Evolutionary conservation across 2,113 vertebrate genomes (phyloP), one percentile per base, ranked within the genome.

Genomic region (Malurus alboscapulatus): DNA sequence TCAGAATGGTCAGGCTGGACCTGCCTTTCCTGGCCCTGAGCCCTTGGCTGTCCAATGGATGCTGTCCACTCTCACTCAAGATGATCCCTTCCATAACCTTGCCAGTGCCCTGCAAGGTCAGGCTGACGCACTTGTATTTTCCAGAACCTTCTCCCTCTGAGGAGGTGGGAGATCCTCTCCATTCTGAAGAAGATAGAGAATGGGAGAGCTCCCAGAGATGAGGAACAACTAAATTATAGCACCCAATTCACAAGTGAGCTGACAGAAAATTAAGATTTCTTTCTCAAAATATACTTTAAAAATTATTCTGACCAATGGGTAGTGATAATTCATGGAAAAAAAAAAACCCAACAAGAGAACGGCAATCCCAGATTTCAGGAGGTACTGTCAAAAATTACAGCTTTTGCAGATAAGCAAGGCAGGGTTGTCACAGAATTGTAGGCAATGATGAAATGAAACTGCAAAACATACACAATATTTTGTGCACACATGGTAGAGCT

Each of bases 11-110:
- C 36, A 66, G 44, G 7, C 6, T 51, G 59, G 36, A 44, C 7
- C 18, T 51, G 21, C 6, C 4, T 13, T 6, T 50, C 30, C 32
- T 32, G 36, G 17, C 12, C 8, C 32, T 65, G 44, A 51, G 13
- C 8, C 12, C 15, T 65, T 58, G 36, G 26, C 9, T 2, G 3
- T 42, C 20, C 0, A 1, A 7, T 50, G 25, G 15, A 7, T 36
- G 12, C 26, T 36, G 8, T 72, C 26, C 36, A 22, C 65, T 88
- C 32, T 36, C 51, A 24, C 22, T 44, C 14, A 66, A 66, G 18
- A n/a, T 22, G 7, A 22, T 22, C 17, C 36, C 4, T 22, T 65
- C 21, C 9, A 36, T 32, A 32, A 32, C 12, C 9, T 29, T 73
- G 21, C 5, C 14, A 32, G 10, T 34, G 18, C 26, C 32, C 7